Base-by-base conservation (phyloP, 2,888 invertebrate genomes). In the Melinaea menophilus region DNA sequence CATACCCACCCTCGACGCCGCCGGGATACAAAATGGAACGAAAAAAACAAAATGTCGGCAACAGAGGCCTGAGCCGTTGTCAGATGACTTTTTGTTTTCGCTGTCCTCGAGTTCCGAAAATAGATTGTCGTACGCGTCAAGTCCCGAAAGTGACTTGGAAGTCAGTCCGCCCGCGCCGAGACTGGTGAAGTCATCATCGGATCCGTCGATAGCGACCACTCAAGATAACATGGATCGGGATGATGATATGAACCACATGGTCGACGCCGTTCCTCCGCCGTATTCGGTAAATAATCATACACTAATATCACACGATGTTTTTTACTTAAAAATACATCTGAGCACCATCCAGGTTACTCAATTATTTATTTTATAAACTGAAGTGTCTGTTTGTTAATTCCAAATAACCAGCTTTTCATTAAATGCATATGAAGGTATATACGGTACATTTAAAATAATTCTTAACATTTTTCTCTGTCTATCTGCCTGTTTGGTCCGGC, bases 61-160 rank as follows among this genome's bases (percentile, higher is more conserved):
- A 84, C 93, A 98, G 98, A 97, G 98, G 84, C 97, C 97, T 85
- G 98, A 98, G 91, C 96, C 97, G 85, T 93, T 98, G 85, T 97
- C 98, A 79, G 99, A 99, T 91, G 98, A 99, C 93, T 98, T 98
- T 94, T 95, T 99, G 83, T 99, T 99, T 93, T 98, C 98, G 82
- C 98, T 98, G 98, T 97, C 97, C 75, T 96, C 96, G 81, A 88
- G 88, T 72, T 91, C 89, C 41, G 91, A 91, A 82, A 94, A 97
- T 85, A 95, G 98, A 82, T 92, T 98, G 74, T 98, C 98, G 81
- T 98, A 98, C 90, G 98, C 98, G 72, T 98, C 98, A 81, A 97
- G 97, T 83, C 98, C 98, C 71, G 98, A 98, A 91, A 97, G 97
- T 83, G 98, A 98, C 90, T 92, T 97, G 86, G 91, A 91, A 81